A percentile compares a stretch with the other conserved stretches of the same genome.
These are phyloP conservation scores for Empis stercorea DNA, from an alignment of 2,888 invertebrate species.

Conservation along the genomic window DNA sequence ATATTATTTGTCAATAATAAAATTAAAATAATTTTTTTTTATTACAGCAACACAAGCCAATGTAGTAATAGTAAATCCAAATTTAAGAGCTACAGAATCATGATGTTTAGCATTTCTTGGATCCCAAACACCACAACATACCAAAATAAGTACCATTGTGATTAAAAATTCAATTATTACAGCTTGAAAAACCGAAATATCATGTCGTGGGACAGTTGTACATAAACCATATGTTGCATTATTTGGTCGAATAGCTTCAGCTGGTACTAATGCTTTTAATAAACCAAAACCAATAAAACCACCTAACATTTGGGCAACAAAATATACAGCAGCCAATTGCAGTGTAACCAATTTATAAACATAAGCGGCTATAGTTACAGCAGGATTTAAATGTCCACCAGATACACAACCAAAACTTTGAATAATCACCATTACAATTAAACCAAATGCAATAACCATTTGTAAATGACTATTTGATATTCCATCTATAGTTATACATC, in stretches of 20 bases:
- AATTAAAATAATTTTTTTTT: background rate
- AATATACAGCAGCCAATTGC: conserved; percentile 44
- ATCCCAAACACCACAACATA: conserved; percentile 59
- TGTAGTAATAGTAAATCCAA: conserved; percentile 51
- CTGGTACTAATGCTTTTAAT: conserved; percentile 45
- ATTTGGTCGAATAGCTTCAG: conserved; percentile 14
- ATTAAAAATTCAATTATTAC: conserved; percentile 49
- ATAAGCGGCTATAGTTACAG: conserved; percentile 50
- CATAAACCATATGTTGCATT: conserved; percentile 41
- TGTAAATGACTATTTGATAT: conserved; percentile 31
- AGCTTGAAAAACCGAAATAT: conserved; percentile 40
- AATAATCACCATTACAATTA: conserved; percentile 53
- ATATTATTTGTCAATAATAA: background rate
- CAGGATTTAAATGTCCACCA: conserved; percentile 65
- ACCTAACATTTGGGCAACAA: conserved; percentile 53
- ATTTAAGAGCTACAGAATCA: conserved; percentile 52
- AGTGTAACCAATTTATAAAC: conserved; percentile 27
- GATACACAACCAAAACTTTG: conserved; percentile 67
- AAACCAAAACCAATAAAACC: conserved; percentile 56
- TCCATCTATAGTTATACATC: conserved; percentile 34
- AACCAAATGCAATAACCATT: conserved; percentile 43
- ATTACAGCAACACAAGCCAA: conserved; percentile 54
- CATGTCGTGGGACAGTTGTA: conserved; percentile 43
- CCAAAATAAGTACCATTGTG: conserved; percentile 48
- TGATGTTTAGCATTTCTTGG: conserved; percentile 49